Evolutionary conservation across 2,888 invertebrate species (phyloP).

Genomic region (Linyphia triangularis): DNA sequence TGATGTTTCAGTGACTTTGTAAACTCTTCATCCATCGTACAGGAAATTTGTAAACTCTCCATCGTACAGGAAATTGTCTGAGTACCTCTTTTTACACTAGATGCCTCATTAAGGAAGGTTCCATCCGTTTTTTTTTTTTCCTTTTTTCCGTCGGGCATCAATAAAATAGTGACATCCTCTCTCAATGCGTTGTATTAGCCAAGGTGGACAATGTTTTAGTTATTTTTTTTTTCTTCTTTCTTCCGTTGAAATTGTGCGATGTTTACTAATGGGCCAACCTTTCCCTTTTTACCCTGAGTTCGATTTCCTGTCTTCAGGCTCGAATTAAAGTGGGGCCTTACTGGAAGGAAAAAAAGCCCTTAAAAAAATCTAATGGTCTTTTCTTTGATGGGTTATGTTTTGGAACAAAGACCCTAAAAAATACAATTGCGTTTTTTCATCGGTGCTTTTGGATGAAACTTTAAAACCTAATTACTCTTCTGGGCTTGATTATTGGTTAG

Average conservation of each 20-base stretch:
- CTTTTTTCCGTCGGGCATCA: constrained; percentile 14
- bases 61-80: constrained; percentile 65
- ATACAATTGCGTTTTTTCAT: no score
- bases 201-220: constrained; percentile 11
- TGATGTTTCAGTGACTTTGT: constrained; percentile 74
- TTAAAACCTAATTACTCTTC: no score
- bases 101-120: constrained; percentile 60
- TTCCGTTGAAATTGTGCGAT: background rate
- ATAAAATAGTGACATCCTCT: constrained; percentile 39
- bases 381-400: background rate
- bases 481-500: no score
- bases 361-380: background rate
- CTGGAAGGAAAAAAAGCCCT: background rate
- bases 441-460: no score
- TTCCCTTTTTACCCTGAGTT: background rate
- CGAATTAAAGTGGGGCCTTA: background rate
- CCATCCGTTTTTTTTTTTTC: constrained; percentile 49
- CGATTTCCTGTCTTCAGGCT: background rate
- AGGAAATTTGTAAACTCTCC: constrained; percentile 73
- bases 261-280: constrained; percentile 28
- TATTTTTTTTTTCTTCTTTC: background rate
- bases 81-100: constrained; percentile 41
- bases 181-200: constrained; percentile 8
- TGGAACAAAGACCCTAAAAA: background rate
- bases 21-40: constrained; percentile 64